Base-by-base conservation (phyloP, 2,113 vertebrate genomes). In the Apeltes quadracus region DNA sequence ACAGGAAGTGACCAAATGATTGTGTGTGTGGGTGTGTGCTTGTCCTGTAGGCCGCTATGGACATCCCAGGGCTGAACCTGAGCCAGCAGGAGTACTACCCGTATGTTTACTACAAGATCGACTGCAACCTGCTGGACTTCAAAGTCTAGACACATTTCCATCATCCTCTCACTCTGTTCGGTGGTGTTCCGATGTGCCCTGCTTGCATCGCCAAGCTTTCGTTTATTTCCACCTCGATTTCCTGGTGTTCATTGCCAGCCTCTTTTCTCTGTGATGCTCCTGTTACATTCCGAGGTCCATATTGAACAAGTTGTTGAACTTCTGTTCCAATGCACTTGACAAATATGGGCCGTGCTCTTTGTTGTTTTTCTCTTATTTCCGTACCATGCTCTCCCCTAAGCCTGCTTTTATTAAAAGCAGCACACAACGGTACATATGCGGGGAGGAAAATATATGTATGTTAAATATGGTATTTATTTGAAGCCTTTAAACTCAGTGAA, bases 31-130 rank as follows among this genome's bases (percentile, higher is more conserved):
- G 57, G 41, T 70, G 10, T 69, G 0, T 43, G 14, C 23, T 32
- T 55, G 8, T 18, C 18, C 56, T 68, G 0, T 90, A 99, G 97
- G 95, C 96, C 44, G 87, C 96, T 29, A 95, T 99, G 96, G 98
- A 99, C 87, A 99, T 98, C 79, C 97, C 98, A 10, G 97, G 98
- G 61, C 91, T 99, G 89, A 99, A 98, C 87, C 88, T 99, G 92
- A 98, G 97, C 90, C 98, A 99, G 82, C 97, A 99, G 86, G 98
- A 99, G 79, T 99, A 99, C 84, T 98, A 99, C 86, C 97, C 97
- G 0, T 99, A 99, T 2, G 98, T 98, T 79, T 98, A 98, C 92
- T 99, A 99, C 94, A 99, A 99, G 94, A 96, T 98, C 0, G 97
- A 99, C 83, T 98, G 96, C 93, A 99, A 96, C 84, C 92, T 99